Conservation (phyloP, 2,888 invertebrate species). For the Formica aserva region DNA sequence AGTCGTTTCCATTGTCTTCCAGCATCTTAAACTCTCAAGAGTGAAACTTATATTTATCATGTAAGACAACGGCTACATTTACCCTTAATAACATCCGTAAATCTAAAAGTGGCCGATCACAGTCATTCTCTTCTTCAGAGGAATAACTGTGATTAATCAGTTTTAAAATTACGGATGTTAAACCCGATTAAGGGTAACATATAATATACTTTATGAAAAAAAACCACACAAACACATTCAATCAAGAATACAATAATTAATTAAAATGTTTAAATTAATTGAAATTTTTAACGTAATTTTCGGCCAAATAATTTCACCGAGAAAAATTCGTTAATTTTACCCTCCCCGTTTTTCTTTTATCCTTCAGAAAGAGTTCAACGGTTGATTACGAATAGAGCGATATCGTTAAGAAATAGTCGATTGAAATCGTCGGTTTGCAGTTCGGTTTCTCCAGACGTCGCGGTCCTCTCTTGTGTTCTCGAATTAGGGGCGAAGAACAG, state of each 20-base stretch:
- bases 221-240: not conserved
- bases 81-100: no score
- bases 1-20: not conserved
- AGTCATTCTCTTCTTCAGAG: no score
- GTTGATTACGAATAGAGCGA: not conserved
- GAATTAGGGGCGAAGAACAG: constrained; percentile 42
- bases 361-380: constrained; percentile 16
- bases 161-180: no score
- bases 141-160: no score
- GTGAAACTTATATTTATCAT: not conserved
- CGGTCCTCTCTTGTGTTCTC: constrained; percentile 34
- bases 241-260: not conserved
- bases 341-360: constrained; percentile 57
- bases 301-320: not conserved
- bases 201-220: not conserved
- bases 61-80: not conserved
- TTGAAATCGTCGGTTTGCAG: not conserved
- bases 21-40: not conserved
- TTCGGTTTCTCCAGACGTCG: constrained; percentile 31
- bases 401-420: constrained; percentile 29
- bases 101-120: no score
- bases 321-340: not conserved
- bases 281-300: not conserved
- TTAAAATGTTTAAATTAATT: not conserved
- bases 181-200: no score